Conservation (phyloP, 2,797 vertebrate species). For the Rhinichthys osculus region DNA sequence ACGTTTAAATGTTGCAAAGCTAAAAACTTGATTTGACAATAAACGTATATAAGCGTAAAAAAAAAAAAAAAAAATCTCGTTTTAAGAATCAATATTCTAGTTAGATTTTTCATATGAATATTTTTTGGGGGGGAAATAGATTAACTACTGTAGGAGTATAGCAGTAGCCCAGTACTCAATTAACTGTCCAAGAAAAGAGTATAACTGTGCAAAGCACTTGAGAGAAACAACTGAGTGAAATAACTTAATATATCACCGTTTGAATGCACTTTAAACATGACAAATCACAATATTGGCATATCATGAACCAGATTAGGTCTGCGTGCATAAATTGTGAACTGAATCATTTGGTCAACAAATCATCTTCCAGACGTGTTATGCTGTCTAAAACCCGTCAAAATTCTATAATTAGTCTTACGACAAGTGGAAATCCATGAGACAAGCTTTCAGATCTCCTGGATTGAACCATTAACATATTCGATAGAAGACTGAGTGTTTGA, state of each 20-base stretch:
- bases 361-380: background rate
- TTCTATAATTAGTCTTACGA: background rate
- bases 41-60: background rate
- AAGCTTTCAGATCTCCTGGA: background rate
- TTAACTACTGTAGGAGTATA: background rate
- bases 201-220: background rate
- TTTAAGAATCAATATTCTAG: background rate
- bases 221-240: background rate
- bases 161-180: background rate
- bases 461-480: background rate
- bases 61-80: background rate
- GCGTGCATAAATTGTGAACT: background rate
- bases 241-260: background rate
- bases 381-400: background rate
- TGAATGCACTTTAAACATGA: background rate
- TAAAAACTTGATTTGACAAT: background rate
- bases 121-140: accelerated
- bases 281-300: background rate
- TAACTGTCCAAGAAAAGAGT: background rate
- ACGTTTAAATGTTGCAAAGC: background rate
- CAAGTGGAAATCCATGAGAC: background rate
- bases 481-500: background rate
- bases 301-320: background rate
- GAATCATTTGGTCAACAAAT: background rate
- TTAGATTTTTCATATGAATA: background rate